These are phyloP conservation scores for Acanthurus leucopareius DNA, from an alignment of 2,797 vertebrate genomes.

Conservation along the genomic window DNA sequence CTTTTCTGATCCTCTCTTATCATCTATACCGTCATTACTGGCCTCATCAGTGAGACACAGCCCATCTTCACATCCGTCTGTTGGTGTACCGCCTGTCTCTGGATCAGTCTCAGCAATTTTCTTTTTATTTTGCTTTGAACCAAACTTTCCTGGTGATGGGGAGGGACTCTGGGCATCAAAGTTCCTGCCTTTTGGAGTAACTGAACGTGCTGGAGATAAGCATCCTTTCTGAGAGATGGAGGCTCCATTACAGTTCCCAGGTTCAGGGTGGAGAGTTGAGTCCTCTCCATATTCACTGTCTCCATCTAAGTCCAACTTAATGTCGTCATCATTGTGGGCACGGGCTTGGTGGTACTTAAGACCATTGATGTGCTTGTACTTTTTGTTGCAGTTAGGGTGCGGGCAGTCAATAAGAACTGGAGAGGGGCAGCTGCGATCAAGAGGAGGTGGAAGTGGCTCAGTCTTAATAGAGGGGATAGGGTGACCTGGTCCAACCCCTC, in stretches of 20 bases:
- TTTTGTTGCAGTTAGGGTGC: constrained; percentile 99
- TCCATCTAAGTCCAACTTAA: constrained; percentile 94
- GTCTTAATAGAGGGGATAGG: constrained; percentile 89
- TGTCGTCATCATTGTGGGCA: constrained; percentile 94
- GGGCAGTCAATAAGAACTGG: constrained; percentile 99
- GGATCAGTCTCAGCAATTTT: constrained; percentile 91
- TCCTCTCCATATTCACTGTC: constrained; percentile 98
- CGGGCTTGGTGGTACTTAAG: constrained; percentile 99
- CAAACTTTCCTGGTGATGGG: constrained; percentile 93
- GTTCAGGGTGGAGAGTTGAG: constrained; percentile 91
- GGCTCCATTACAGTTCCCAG: constrained; percentile 94
- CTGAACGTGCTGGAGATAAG: constrained; percentile 93
- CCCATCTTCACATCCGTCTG: constrained; percentile 95
- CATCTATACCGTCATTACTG: constrained; percentile 96
- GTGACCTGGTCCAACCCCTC: constrained; percentile 87
- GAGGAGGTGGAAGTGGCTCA: constrained; percentile 86
- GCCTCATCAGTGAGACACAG: constrained; percentile 93
- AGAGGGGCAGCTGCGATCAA: constrained; percentile 95
- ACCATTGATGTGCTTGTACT: constrained; percentile 99
- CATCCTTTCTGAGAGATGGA: constrained; percentile 93
- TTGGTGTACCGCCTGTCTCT: constrained; percentile 89
- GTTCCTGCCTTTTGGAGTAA: constrained; percentile 95
- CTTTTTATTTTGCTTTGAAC: constrained; percentile 95
- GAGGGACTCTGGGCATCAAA: constrained; percentile 96
- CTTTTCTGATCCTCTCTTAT: constrained; percentile 92